Evolutionary conservation across 2,113 vertebrate species (phyloP).

Genomic region (Clinocottus analis): DNA sequence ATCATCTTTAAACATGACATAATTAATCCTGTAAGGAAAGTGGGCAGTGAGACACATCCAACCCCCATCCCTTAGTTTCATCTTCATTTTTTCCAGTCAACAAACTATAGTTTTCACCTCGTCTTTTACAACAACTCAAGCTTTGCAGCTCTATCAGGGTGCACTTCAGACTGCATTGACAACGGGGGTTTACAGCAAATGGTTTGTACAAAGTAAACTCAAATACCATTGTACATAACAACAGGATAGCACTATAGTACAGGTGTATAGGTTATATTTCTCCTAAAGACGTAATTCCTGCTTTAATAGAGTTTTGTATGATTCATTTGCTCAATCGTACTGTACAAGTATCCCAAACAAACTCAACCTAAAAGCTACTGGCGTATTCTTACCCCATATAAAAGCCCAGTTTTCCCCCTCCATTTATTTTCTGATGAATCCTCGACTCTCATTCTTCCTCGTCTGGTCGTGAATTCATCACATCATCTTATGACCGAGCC

Average conservation of each 20-base stretch:
- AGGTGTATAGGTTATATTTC: neutral
- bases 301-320: neutral
- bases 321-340: neutral
- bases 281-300: neutral
- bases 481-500: conserved; percentile 31
- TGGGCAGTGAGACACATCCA: neutral
- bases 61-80: neutral
- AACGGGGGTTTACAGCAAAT: neutral
- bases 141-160: neutral
- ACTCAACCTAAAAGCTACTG: neutral
- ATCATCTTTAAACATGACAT: neutral
- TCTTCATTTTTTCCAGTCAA: neutral
- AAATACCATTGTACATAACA: neutral
- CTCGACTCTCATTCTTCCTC: conserved; percentile 59
- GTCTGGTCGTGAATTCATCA: conserved; percentile 35
- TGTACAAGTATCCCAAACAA: neutral
- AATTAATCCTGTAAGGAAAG: neutral
- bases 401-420: conserved; percentile 76
- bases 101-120: neutral
- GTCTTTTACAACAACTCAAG: neutral
- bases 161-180: neutral
- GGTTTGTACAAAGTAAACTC: neutral
- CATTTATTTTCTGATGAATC: conserved; percentile 56
- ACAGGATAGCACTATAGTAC: neutral
- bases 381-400: conserved; percentile 68